Conservation (phyloP, 2,888 invertebrate genomes). For the Arge pagana region DNA sequence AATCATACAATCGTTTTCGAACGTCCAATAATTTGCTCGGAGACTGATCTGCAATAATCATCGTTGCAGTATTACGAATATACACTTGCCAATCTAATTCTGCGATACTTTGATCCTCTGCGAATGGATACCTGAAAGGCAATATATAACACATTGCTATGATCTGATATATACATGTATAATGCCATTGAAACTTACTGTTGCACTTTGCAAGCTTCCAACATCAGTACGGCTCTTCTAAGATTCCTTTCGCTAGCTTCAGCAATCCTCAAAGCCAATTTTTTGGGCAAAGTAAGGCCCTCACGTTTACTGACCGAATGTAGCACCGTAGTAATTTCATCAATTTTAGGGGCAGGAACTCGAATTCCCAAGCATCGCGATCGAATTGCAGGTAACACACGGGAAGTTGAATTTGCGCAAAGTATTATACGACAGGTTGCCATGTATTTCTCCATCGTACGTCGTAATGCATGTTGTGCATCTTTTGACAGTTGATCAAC, state of each 20-base stretch:
- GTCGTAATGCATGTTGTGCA: constrained; percentile 95
- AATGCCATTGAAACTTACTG: constrained; percentile 62
- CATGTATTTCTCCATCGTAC: constrained; percentile 99
- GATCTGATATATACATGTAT: background rate
- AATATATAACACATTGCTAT: constrained; percentile 20
- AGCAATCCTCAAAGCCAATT: constrained; percentile 78
- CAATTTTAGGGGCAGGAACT: constrained; percentile 83
- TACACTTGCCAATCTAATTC: constrained; percentile 94
- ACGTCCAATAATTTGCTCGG: constrained; percentile 84
- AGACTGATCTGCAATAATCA: constrained; percentile 85
- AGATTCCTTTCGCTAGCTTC: constrained; percentile 85
- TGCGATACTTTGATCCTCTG: constrained; percentile 75
- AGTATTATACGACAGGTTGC: constrained; percentile 92
- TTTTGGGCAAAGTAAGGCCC: constrained; percentile 74
- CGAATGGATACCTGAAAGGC: constrained; percentile 73
- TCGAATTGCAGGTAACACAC: constrained; percentile 95
- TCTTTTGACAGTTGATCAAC: constrained; percentile 95
- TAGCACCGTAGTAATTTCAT: constrained; percentile 73
- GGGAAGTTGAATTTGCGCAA: constrained; percentile 91
- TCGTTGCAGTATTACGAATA: constrained; percentile 82
- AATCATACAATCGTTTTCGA: constrained; percentile 87
- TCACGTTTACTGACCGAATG: constrained; percentile 78
- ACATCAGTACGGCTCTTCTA: constrained; percentile 88
- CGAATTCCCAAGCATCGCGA: constrained; percentile 93
- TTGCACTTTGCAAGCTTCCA: constrained; percentile 91